Conservation (phyloP, 1,140 invertebrate species). For the Eriosoma lanigerum region DNA sequence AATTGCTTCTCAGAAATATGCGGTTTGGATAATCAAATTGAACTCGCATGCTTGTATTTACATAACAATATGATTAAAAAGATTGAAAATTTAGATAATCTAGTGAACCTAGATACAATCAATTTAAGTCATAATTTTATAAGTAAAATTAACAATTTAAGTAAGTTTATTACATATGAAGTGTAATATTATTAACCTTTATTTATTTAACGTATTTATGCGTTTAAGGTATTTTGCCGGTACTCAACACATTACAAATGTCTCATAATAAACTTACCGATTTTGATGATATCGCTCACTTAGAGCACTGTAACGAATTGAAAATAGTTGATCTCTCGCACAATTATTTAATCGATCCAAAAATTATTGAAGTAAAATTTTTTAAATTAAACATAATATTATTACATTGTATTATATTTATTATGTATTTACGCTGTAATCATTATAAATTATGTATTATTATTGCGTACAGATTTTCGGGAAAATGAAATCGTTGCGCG, state of each 20-base stretch:
- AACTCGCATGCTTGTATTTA: conserved; percentile 80
- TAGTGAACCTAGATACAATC: conserved; percentile 75
- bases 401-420: too few relatives aligned
- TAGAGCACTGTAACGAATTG: conserved; percentile 70
- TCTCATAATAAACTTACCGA: conserved; percentile 78
- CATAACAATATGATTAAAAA: conserved; percentile 85
- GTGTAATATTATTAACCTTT: too few relatives aligned
- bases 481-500: conserved; percentile 19
- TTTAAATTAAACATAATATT: too few relatives aligned
- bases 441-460: background rate
- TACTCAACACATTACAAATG: conserved; percentile 78
- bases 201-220: too few relatives aligned
- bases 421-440: too few relatives aligned
- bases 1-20: conserved; percentile 86
- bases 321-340: conserved; percentile 85
- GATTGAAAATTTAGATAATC: conserved; percentile 80
- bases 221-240: conserved; percentile 64
- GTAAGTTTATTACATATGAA: conserved; percentile 24
- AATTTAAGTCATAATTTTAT: conserved; percentile 87
- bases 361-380: conserved; percentile 64
- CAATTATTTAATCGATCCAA: conserved; percentile 77
- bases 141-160: conserved; percentile 67
- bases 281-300: conserved; percentile 74
- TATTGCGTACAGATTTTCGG: background rate
- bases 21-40: conserved; percentile 75